phyloP scores from a whole-genome alignment of 2,797 vertebrate species.

The Neopelma chrysocephalum region DNA sequence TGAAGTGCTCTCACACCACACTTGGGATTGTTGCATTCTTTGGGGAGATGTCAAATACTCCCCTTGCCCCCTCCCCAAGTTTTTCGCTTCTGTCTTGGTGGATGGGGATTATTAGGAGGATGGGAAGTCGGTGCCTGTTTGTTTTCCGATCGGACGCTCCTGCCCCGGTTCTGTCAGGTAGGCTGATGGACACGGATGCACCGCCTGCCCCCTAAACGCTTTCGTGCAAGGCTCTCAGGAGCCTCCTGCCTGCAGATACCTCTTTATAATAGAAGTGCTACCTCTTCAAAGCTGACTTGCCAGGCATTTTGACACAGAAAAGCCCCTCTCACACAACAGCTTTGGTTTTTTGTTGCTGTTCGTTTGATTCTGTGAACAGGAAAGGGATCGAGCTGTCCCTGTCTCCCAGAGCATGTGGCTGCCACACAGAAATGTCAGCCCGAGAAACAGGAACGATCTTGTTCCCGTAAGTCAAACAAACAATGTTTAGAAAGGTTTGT shows the following conservation, averaged over 20 bases:
- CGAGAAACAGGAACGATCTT: neutral
- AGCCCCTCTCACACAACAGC: neutral
- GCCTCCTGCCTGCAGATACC: neutral
- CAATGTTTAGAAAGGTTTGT: slow-evolving; percentile 29
- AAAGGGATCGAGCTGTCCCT: neutral
- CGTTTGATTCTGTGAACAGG: neutral
- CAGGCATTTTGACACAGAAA: neutral
- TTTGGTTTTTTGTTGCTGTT: neutral
- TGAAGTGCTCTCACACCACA: neutral
- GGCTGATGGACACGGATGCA: neutral
- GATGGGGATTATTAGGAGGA: neutral
- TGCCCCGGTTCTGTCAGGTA: neutral
- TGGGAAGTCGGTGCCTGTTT: neutral
- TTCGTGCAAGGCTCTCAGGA: fast-evolving
- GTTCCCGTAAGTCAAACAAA: slow-evolving; percentile 54
- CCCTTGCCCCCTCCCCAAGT: no score
- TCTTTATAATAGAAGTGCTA: neutral
- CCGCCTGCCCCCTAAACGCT: fast-evolving
- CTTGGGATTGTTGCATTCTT: slow-evolving; percentile 4
- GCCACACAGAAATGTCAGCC: neutral
- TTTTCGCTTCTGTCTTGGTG: neutral
- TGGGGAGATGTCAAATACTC: neutral
- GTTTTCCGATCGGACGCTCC: fast-evolving
- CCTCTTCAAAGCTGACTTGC: neutral
- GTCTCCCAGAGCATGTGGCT: neutral